phyloP scores from a whole-genome alignment of 2,888 invertebrate species.

The Falcaria lacertinaria region DNA sequence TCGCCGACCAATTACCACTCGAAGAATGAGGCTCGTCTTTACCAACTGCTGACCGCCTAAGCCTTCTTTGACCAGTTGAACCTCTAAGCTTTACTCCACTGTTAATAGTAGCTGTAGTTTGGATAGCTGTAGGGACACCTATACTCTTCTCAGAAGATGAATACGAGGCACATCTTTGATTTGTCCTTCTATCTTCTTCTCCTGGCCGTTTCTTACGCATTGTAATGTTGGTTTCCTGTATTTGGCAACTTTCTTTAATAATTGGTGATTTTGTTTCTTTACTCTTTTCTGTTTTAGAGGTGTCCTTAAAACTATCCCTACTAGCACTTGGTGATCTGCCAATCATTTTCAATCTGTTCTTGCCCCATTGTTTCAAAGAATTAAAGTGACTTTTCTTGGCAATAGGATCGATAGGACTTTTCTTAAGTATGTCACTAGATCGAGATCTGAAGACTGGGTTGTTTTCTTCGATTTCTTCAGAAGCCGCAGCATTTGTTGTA shows the following conservation, averaged over 20 bases:
- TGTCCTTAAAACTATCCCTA: constrained; percentile 71
- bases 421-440: constrained; percentile 88
- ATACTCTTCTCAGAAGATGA: constrained; percentile 88
- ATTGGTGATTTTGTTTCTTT: constrained; percentile 63
- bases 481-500: constrained; percentile 73
- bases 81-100: constrained; percentile 87
- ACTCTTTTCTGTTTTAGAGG: constrained; percentile 55
- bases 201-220: constrained; percentile 80
- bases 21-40: constrained; percentile 93
- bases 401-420: constrained; percentile 80
- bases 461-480: constrained; percentile 74
- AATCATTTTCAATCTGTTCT: constrained; percentile 86
- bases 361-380: constrained; percentile 91
- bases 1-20: constrained; percentile 97
- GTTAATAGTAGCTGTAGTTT: constrained; percentile 77
- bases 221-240: constrained; percentile 84
- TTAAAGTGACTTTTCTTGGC: constrained; percentile 85
- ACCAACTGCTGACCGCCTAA: constrained; percentile 82
- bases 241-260: constrained; percentile 69
- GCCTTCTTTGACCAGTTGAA: constrained; percentile 84
- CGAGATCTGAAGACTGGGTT: constrained; percentile 82
- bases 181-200: constrained; percentile 83
- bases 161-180: constrained; percentile 89
- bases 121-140: constrained; percentile 76
- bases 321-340: constrained; percentile 81